Evolutionary conservation across 2,888 invertebrate genomes (phyloP).

Genomic region (Crossocerus cetratus): DNA sequence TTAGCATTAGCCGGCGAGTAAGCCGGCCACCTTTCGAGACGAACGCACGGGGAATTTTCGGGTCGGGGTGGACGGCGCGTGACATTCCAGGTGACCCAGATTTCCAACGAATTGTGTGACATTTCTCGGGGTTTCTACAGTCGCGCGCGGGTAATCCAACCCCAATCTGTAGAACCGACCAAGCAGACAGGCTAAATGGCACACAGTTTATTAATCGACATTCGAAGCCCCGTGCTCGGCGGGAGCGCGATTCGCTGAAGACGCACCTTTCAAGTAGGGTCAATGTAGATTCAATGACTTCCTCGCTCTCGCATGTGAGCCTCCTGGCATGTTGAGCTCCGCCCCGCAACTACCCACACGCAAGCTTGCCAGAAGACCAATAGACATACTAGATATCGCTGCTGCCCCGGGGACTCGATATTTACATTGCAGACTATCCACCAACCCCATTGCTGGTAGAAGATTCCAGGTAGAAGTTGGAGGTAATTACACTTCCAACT

Average conservation of each 20-base stretch:
- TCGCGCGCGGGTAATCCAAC: slow-evolving; percentile 66
- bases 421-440: too few species aligned
- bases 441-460: too few species aligned
- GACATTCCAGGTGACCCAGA: slow-evolving; percentile 49
- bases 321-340: too few species aligned
- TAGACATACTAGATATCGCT: too few species aligned
- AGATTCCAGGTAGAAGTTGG: too few species aligned
- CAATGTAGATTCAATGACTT: not conserved
- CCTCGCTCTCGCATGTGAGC: too few species aligned
- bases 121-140: slow-evolving; percentile 62
- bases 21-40: not conserved
- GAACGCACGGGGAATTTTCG: slow-evolving; percentile 39
- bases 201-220: slow-evolving; percentile 49
- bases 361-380: too few species aligned
- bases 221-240: slow-evolving; percentile 49
- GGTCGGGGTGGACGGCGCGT: slow-evolving; percentile 37
- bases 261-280: not conserved
- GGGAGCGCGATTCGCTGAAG: slow-evolving; percentile 11
- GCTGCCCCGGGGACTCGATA: too few species aligned
- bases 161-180: slow-evolving; percentile 23
- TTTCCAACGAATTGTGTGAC: slow-evolving; percentile 47
- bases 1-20: slow-evolving; percentile 19
- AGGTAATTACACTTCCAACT: too few species aligned
- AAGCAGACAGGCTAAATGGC: slow-evolving; percentile 22
- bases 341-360: too few species aligned